Base-by-base conservation (phyloP, 2,113 vertebrate species). In the Henicopernis longicauda region DNA sequence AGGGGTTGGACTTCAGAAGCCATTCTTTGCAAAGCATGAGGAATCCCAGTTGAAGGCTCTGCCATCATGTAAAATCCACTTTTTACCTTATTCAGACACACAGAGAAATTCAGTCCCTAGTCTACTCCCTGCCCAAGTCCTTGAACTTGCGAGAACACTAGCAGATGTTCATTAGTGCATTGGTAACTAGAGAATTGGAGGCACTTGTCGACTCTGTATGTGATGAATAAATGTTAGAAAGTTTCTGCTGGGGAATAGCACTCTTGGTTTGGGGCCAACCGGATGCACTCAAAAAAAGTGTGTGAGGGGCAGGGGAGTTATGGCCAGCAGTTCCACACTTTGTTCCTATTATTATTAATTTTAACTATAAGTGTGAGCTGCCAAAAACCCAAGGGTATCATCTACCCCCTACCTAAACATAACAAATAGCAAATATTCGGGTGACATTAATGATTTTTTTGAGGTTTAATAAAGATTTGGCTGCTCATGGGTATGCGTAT, bases 151-250 rank as follows among this genome's bases (percentile, higher is more conserved):
- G 89, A 95, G 97, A 96, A 93, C 87, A 77, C 82, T 81, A 94
- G 92, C 97, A 98, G 97, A 97, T 98, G 98, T 97, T 98, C 96
- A 50, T 98, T 98, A 98, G 96, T 29, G 61, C 86, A 74, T 3
- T 29, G 92, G 82, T 79, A 95, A 95, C 91, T 26, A 66, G 97
- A 97, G 96, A 96, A 94, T 58, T 91, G 77, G 79, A 97, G 89
- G 86, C 89, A 65, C 95, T 98, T 96, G 95, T 97, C 52, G 55
- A 61, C 81, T 95, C 70, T 29, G 86, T 90, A 62, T 74, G 95
- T 96, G 97, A 77, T 32, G 95, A 97, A 96, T 95, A 97, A 95
- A 91, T 90, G 86, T 93, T 96, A 90, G 81, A 94, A 95, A 62
- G 31, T 86, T 89, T 92, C 95, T 89, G 59, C 65, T 32, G 85